Conservation (phyloP, 2,797 vertebrate species). For the Poeciliopsis paucimaculata region DNA sequence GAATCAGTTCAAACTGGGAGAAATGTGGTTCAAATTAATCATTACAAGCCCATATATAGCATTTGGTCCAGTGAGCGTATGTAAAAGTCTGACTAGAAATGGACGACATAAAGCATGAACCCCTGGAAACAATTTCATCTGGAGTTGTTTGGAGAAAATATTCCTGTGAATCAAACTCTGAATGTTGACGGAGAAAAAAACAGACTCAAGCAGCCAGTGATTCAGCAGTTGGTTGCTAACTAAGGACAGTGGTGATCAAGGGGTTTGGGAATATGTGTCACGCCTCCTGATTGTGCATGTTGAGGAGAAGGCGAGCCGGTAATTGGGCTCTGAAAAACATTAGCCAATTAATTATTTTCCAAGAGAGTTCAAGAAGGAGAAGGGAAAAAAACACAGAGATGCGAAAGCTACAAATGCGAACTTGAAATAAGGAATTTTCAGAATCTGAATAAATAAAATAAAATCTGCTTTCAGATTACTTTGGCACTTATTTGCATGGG, state of each 20-base stretch:
- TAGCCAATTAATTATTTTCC: slow-evolving; percentile 61
- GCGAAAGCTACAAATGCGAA: slow-evolving; percentile 62
- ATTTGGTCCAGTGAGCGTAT: neutral
- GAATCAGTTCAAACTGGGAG: too few species aligned
- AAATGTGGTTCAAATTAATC: neutral
- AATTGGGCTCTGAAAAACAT: slow-evolving; percentile 63
- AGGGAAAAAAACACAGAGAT: slow-evolving; percentile 9
- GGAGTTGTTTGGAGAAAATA: neutral
- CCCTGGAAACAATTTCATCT: neutral
- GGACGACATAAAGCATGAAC: neutral
- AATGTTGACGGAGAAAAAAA: neutral
- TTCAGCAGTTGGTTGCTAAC: slow-evolving; percentile 40
- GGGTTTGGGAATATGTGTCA: slow-evolving; percentile 45
- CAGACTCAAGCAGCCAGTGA: slow-evolving; percentile 19
- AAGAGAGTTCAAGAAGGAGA: slow-evolving; percentile 43
- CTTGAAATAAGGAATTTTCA: slow-evolving; percentile 53
- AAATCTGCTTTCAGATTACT: slow-evolving; percentile 71
- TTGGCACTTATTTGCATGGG: slow-evolving; percentile 73
- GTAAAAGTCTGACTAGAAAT: neutral
- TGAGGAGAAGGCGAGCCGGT: slow-evolving; percentile 46
- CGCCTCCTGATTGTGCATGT: slow-evolving; percentile 60
- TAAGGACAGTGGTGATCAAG: slow-evolving; percentile 37
- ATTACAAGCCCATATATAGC: neutral
- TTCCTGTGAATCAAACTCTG: neutral
- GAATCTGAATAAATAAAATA: slow-evolving; percentile 65